Conservation (phyloP, 2,113 vertebrate species). For the Nymphicus hollandicus region DNA sequence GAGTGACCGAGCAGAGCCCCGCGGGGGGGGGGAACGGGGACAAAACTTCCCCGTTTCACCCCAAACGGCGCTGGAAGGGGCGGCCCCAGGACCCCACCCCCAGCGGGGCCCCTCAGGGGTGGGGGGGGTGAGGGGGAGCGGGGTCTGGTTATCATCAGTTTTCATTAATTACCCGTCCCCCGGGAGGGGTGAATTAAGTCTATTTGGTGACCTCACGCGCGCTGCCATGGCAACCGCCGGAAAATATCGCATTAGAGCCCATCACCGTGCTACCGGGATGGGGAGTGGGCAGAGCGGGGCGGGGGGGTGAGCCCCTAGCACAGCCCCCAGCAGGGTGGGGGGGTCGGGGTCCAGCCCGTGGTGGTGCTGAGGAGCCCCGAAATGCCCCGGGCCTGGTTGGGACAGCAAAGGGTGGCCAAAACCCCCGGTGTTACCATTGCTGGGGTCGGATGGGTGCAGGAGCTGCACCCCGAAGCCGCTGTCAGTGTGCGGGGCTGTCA, state of each 20-base stretch:
- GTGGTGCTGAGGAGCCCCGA: not conserved
- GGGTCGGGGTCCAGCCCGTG: not conserved
- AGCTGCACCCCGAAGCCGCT: not conserved
- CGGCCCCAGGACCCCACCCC: not conserved
- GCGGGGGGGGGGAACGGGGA: rapidly evolving
- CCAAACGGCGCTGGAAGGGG: not conserved
- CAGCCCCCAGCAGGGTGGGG: no score
- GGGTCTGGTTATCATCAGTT: conserved; percentile 63
- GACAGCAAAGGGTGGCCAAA: not conserved
- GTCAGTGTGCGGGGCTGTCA: no score
- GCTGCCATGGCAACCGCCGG: conserved; percentile 65
- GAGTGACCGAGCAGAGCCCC: not conserved
- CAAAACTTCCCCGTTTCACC: not conserved
- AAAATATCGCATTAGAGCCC: conserved; percentile 63
- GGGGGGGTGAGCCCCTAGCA: not conserved
- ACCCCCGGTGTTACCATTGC: not conserved
- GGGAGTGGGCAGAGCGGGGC: not conserved
- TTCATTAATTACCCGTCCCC: conserved; percentile 61
- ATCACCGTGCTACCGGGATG: conserved; percentile 9
- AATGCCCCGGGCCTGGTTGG: not conserved
- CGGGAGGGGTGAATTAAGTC: conserved; percentile 60
- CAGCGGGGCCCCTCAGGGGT: not conserved
- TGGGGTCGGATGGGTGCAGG: not conserved
- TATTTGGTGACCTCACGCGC: conserved; percentile 62
- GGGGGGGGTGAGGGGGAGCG: not conserved